Evolutionary conservation across 2,797 vertebrate species (phyloP), one percentile per base, ranked within the genome.

Genomic region (Chlorospingus semifuscus): DNA sequence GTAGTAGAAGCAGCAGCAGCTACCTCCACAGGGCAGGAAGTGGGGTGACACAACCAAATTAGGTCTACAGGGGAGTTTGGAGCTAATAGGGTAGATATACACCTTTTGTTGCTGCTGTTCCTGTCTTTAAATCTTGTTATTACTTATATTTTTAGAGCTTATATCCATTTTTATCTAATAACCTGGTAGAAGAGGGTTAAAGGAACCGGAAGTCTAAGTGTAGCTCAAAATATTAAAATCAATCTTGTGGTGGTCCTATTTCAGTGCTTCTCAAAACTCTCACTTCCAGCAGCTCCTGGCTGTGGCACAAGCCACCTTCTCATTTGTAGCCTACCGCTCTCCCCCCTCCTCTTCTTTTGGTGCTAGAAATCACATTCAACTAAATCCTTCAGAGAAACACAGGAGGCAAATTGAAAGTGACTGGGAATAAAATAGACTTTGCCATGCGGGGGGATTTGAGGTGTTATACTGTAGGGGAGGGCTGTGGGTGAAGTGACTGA

Each of bases 391-490:
- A 46, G 57, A 78, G 81, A 83, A 94, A 94, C 87, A 60, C 50
- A 0, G 12, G 66, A 90, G 84, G 87, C 52, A 96, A 96, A 96
- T 96, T 89, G 86, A 95, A 96, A 96, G 92, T 93, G 93, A 97
- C 89, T 93, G 72, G 69, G 77, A 95, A 90, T 82, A 86, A 96
- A 93, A 93, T 66, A 90, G 91, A 63, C 74, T 80, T 90, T 59
- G 53, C 53, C 17, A n/a, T 14, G 42, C 3, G 6, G 10, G 53
- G 55, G 79, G 26, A 84, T 72, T 83, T 81, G 89, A 87, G 82
- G 91, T 78, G 44, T 37, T 74, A 36, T 15, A 42, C 61, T 65
- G 76, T 59, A 37, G 56, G 91, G 71, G 21, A 90, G 39, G 78
- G 64, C 81, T 81, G 22, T 7, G 72, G 80, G 92, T 82, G 41